Evolutionary conservation across 2,888 invertebrate species (phyloP).

Genomic region (Willowsia nigromaculata): DNA sequence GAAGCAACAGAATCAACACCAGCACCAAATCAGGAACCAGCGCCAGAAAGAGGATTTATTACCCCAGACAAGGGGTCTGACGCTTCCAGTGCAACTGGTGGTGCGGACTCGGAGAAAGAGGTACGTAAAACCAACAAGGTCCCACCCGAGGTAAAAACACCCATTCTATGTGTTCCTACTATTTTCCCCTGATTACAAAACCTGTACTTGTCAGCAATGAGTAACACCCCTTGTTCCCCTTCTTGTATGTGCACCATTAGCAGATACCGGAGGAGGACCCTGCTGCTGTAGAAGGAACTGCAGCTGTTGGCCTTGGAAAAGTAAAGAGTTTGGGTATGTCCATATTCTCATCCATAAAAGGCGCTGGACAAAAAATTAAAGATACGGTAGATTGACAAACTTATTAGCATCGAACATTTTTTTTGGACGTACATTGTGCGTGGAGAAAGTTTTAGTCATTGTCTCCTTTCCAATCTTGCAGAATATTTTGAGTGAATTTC

Average conservation of each 20-base stretch:
- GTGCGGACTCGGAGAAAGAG: constrained; percentile 91
- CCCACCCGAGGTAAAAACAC: constrained; percentile 74
- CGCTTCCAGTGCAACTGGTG: constrained; percentile 90
- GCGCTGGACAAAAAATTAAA: constrained; percentile 95
- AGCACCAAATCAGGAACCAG: constrained; percentile 68
- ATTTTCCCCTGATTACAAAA: constrained; percentile 49
- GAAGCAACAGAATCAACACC: constrained; percentile 66
- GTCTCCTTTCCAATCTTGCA: constrained; percentile 80
- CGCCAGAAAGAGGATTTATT: constrained; percentile 64
- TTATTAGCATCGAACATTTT: too few relatives aligned
- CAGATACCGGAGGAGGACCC: constrained; percentile 72
- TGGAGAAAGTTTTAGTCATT: too few relatives aligned
- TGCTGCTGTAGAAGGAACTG: constrained; percentile 72
- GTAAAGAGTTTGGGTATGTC: constrained; percentile 95
- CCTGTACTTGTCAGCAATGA: constrained; percentile 42
- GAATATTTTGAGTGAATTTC: constrained; percentile 98
- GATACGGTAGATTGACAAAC: constrained; percentile 84
- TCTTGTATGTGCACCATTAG: constrained; percentile 14
- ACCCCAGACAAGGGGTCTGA: constrained; percentile 76
- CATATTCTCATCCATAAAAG: constrained; percentile 96
- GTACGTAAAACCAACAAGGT: constrained; percentile 79
- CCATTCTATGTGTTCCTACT: constrained; percentile 65
- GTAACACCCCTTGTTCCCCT: neutral
- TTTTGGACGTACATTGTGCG: too few relatives aligned
- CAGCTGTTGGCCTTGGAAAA: constrained; percentile 70